Evolutionary conservation across 2,113 vertebrate species (phyloP).

Genomic region (Epinephelus cyanopodus): DNA sequence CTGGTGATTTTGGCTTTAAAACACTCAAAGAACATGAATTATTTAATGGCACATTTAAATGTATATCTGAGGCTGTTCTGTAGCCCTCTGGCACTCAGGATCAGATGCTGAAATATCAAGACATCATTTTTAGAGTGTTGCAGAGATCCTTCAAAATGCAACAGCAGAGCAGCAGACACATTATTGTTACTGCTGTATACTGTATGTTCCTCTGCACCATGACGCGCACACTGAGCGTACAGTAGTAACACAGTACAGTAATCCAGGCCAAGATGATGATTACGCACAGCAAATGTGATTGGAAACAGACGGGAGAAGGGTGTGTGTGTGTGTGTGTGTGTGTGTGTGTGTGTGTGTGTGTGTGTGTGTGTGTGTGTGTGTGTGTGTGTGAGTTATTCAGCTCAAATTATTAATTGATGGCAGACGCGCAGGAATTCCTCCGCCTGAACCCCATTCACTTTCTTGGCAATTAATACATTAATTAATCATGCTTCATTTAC

Average conservation of each 20-base stretch:
- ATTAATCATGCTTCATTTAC: constrained; percentile 84
- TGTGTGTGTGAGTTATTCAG: background rate
- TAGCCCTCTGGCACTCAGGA: background rate
- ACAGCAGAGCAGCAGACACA: background rate
- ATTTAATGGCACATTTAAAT: background rate
- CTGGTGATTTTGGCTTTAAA: background rate
- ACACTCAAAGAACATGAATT: background rate
- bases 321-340: background rate
- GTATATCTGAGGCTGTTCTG: background rate
- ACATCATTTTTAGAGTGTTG: constrained; percentile 1
- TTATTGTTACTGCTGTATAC: background rate
- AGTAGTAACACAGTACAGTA: too few relatives aligned
- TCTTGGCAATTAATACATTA: constrained; percentile 78
- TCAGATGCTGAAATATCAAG: background rate
- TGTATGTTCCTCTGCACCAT: background rate
- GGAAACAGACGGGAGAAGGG: background rate
- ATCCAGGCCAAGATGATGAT: background rate
- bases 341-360: too few relatives aligned
- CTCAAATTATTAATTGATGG: constrained; percentile 73
- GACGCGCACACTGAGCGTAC: too few relatives aligned
- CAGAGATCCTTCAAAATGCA: background rate
- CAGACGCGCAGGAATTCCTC: constrained; percentile 66
- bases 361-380: too few relatives aligned
- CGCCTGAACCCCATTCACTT: constrained; percentile 58
- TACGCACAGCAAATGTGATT: background rate